Evolutionary conservation across 2,888 invertebrate species (phyloP).

Genomic region (Amblyjoppa fuscipennis): DNA sequence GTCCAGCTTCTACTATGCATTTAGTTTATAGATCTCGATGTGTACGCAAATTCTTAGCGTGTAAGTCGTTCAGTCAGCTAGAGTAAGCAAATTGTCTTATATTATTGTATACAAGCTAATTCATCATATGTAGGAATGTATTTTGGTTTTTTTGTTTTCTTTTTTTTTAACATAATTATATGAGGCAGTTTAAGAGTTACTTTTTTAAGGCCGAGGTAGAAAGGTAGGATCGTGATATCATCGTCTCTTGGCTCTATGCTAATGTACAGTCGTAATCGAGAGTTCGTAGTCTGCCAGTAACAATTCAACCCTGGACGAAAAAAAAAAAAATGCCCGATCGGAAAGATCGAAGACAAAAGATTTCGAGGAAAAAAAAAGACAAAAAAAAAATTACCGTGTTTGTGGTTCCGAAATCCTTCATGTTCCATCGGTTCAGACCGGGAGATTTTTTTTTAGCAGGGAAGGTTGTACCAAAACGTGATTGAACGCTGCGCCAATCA

Average conservation of each 20-base stretch:
- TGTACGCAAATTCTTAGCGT: constrained; percentile 50
- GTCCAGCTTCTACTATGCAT: constrained; percentile 38
- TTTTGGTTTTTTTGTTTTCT: constrained; percentile 49
- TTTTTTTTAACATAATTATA: constrained; percentile 58
- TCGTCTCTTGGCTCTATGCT: constrained; percentile 68
- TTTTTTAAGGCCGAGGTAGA: constrained; percentile 69
- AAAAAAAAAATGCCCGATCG: neutral
- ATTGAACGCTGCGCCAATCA: neutral
- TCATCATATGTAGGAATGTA: constrained; percentile 67
- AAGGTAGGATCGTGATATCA: constrained; percentile 69
- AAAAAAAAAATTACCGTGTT: neutral
- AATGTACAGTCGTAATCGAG: constrained; percentile 54
- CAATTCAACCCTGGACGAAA: neutral
- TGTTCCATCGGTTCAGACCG: neutral
- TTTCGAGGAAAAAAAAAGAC: neutral
- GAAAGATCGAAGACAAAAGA: neutral
- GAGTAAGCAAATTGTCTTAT: constrained; percentile 57
- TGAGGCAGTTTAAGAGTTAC: constrained; percentile 68
- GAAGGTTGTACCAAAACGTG: neutral
- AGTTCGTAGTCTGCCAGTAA: constrained; percentile 50
- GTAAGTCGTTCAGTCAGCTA: constrained; percentile 64
- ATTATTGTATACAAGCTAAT: constrained; percentile 63
- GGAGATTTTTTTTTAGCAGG: neutral
- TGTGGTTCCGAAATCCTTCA: neutral
- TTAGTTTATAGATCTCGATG: constrained; percentile 38